Conservation (phyloP, 1,140 invertebrate genomes). For the Delia radicum region DNA sequence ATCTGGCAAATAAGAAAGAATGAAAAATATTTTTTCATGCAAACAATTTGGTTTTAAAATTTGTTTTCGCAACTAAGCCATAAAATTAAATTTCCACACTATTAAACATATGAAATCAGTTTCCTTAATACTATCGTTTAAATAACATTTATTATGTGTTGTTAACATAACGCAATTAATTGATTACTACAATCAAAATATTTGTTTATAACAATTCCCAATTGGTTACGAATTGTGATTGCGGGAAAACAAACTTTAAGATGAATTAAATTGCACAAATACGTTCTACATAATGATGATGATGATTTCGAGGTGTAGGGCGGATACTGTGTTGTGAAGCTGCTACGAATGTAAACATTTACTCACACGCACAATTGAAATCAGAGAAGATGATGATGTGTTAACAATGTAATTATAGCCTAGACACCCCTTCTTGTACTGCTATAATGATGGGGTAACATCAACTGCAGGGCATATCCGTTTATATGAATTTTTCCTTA, state of each 20-base stretch:
- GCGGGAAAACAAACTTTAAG: not conserved
- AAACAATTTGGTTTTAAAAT: no score
- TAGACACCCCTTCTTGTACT: not conserved
- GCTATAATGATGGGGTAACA: slow-evolving; percentile 30
- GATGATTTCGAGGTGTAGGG: not conserved
- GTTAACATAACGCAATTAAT: slow-evolving; percentile 8
- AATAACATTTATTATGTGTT: no score
- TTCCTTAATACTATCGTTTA: no score
- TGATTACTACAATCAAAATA: slow-evolving; percentile 22
- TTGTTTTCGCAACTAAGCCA: no score
- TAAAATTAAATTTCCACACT: no score
- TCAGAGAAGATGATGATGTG: slow-evolving; percentile 48
- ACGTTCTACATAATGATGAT: not conserved
- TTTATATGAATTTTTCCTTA: not conserved
- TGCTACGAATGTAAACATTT: not conserved
- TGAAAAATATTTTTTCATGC: no score
- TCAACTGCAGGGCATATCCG: not conserved
- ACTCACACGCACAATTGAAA: slow-evolving; percentile 22
- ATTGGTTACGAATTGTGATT: slow-evolving; percentile 16
- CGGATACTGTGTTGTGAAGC: not conserved
- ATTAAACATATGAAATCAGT: no score
- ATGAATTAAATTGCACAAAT: not conserved
- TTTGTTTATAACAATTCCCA: slow-evolving; percentile 22
- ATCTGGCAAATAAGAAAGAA: no score
- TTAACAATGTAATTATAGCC: slow-evolving; percentile 56